A percentile compares a stretch with the other conserved stretches of the same genome.
phyloP scores from a whole-genome alignment of 1,140 invertebrate species.

The Mercenaria mercenaria region DNA sequence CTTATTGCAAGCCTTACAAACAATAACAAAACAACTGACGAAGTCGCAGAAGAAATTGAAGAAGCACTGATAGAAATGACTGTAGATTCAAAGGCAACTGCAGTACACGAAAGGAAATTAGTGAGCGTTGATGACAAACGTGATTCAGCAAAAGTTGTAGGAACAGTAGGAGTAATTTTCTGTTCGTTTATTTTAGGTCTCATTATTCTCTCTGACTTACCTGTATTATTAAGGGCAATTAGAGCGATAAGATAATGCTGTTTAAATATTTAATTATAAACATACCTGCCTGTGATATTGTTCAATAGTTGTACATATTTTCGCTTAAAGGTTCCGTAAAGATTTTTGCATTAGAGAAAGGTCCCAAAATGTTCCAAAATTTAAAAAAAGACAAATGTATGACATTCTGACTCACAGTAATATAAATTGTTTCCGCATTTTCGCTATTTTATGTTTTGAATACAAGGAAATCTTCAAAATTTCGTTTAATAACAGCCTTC shows the following conservation, averaged over 20 bases:
- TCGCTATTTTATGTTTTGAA: too few relatives aligned
- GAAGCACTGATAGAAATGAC: slow-evolving; percentile 5
- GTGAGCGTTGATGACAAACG: slow-evolving; percentile 28
- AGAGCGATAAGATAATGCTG: background rate
- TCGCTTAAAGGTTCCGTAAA: too few relatives aligned
- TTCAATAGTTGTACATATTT: too few relatives aligned
- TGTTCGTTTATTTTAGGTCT: background rate
- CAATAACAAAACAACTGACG: slow-evolving; percentile 40
- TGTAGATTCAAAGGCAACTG: slow-evolving; percentile 20
- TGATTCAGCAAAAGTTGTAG: slow-evolving; percentile 27
- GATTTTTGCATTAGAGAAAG: too few relatives aligned
- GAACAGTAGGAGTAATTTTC: slow-evolving; percentile 22
- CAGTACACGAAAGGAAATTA: slow-evolving; percentile 3
- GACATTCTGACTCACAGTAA: too few relatives aligned
- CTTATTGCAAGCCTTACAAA: slow-evolving; percentile 19
- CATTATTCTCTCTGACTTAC: slow-evolving; percentile 33
- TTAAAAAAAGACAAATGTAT: too few relatives aligned
- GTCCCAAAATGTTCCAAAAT: too few relatives aligned
- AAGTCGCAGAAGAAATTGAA: slow-evolving; percentile 33
- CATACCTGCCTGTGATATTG: too few relatives aligned
- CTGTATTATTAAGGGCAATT: background rate
- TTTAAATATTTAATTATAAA: too few relatives aligned
- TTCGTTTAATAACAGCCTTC: too few relatives aligned
- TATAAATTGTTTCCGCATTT: too few relatives aligned
- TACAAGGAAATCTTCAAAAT: too few relatives aligned